phyloP scores from a whole-genome alignment of 2,797 vertebrate species.

The Sylvilagus floridanus region DNA sequence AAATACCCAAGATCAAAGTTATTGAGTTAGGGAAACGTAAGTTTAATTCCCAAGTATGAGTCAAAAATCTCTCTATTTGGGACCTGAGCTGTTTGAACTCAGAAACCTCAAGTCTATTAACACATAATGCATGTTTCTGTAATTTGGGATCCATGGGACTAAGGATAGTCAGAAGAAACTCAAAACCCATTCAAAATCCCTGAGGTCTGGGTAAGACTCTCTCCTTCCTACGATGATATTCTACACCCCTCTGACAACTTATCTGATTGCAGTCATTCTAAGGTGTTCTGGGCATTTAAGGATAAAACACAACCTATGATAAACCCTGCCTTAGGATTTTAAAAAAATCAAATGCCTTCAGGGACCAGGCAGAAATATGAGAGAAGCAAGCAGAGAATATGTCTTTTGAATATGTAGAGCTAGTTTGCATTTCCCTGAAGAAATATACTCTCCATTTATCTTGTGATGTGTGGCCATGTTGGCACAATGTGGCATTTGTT shows the following conservation, averaged over 20 bases:
- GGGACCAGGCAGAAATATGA: not conserved
- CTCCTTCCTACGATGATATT: not conserved
- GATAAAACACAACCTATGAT: slow-evolving; percentile 59
- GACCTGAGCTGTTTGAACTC: not conserved
- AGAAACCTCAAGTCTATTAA: slow-evolving; percentile 21
- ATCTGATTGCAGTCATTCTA: slow-evolving; percentile 61
- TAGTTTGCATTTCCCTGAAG: not conserved
- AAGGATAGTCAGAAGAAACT: slow-evolving; percentile 58
- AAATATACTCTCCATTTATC: not conserved
- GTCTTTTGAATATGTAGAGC: not conserved
- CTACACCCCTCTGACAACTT: slow-evolving; percentile 10
- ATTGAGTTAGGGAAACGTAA: not conserved
- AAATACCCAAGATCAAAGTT: not conserved
- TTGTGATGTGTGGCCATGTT: not conserved
- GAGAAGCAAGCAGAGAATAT: not conserved
- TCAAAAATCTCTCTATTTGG: not conserved
- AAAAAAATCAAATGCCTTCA: not conserved
- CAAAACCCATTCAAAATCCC: slow-evolving; percentile 58
- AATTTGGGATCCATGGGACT: not conserved
- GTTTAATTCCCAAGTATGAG: not conserved
- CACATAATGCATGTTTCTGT: not conserved
- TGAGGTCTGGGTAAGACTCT: not conserved
- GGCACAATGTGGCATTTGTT: not conserved
- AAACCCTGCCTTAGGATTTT: slow-evolving; percentile 4
- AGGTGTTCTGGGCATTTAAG: slow-evolving; percentile 52